phyloP scores from a whole-genome alignment of 2,797 vertebrate genomes.

The Pangasius larnaudii region DNA sequence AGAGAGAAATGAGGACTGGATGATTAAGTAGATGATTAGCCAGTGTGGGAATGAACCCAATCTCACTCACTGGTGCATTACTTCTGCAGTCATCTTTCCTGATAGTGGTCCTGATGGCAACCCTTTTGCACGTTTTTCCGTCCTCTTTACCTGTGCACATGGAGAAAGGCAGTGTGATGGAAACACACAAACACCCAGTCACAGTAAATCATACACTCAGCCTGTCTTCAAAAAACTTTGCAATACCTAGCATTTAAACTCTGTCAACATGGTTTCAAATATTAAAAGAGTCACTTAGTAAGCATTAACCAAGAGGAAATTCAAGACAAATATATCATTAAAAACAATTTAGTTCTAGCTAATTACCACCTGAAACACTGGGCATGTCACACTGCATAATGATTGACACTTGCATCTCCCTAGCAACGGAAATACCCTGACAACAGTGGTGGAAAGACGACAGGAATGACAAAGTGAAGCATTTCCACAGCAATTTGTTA shows the following conservation, averaged over 20 bases:
- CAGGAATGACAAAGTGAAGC: not conserved
- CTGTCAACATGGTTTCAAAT: not conserved
- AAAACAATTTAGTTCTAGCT: not conserved
- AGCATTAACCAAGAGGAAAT: not conserved
- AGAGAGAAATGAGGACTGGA: not conserved
- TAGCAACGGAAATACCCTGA: not conserved
- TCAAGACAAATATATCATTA: not conserved
- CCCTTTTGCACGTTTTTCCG: constrained; percentile 92
- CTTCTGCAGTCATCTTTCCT: constrained; percentile 94
- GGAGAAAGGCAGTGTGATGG: not conserved
- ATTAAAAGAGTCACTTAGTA: not conserved
- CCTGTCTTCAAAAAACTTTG: not conserved
- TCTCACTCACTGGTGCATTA: constrained; percentile 87
- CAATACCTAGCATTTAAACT: not conserved
- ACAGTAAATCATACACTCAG: not conserved
- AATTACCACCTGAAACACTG: not conserved
- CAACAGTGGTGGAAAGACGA: not conserved
- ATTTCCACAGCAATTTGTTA: not conserved
- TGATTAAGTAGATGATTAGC: not conserved
- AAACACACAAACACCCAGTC: constrained; percentile 26
- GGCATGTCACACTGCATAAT: not conserved
- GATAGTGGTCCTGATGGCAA: constrained; percentile 92
- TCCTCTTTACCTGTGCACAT: constrained; percentile 88
- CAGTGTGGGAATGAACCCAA: not conserved
- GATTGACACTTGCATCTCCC: not conserved